Base-by-base conservation (phyloP, 2,113 vertebrate species). In the Acanthochromis polyacanthus region DNA sequence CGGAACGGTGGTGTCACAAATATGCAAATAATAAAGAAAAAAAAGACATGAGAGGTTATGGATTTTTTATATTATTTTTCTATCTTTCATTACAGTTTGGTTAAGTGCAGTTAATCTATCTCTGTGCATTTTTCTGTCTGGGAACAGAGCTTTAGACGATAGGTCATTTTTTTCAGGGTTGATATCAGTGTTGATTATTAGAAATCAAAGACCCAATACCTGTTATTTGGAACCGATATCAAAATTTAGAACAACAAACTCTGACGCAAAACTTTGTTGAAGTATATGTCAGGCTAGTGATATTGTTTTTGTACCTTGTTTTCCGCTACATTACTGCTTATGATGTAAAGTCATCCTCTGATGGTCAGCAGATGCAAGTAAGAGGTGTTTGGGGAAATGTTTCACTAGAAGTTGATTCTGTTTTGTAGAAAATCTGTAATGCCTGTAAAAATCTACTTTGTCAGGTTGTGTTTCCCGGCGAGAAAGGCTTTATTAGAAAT, bases 401-500 rank as follows among this genome's bases (percentile, higher is more conserved):
- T 83, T 59, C 28, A 58, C 59, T 46, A 4, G 78, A 57, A 22
- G 10, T 30, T 60, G 28, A 38, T 15, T 70, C 55, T 43, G 11
- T 23, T 62, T 80, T 9, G 19, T 9, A 28, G 9, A 20, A 25
- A 51, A 63, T 23, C 8, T 3, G 6, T 5, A 14, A 7, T 57
- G 7, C 66, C 56, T 57, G 32, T 10, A 46, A 52, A 8, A 32
- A 38, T 61, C 22, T 48, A 19, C 64, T 55, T 73, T 66, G 11
- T 71, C 20, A 23, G 53, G 36, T 75, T 77, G 43, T 22, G 11
- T 67, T 83, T 78, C 40, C 71, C 46, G 11, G 69, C 15, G n/a
- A 12, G 70, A 40, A 62, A 66, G 62, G 46, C 59, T 40, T 67
- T 60, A 65, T 84, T 60, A 57, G 73, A 75, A 69, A 83, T 8